phyloP scores from a whole-genome alignment of 2,113 vertebrate genomes.

The Anser brachyrhynchus region DNA sequence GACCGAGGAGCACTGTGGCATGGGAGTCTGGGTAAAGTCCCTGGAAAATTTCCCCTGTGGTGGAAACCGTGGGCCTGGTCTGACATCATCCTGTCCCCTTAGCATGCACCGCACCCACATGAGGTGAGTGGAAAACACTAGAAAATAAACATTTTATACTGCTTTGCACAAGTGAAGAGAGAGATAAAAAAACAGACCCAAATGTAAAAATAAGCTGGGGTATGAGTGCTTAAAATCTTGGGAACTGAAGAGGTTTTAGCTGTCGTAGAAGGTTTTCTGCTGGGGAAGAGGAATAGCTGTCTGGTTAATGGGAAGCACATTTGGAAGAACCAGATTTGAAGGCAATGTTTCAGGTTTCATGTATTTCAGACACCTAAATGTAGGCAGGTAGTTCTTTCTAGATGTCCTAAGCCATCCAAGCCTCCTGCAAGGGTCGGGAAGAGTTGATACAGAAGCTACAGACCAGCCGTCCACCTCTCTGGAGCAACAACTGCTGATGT shows the following conservation, averaged over 20 bases:
- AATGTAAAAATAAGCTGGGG: neutral
- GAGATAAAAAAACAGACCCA: neutral
- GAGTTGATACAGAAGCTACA: neutral
- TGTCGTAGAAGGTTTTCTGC: neutral
- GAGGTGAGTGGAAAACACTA: neutral
- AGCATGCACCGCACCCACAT: neutral
- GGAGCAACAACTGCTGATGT: neutral
- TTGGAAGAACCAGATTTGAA: neutral
- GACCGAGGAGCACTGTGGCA: neutral
- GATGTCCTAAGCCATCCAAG: neutral
- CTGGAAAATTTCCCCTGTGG: neutral
- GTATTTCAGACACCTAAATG: neutral
- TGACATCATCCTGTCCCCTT: neutral
- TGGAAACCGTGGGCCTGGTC: neutral
- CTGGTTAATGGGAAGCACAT: neutral
- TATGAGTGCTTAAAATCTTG: neutral
- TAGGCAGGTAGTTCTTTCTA: neutral
- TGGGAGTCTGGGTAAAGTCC: neutral
- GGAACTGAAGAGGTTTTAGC: neutral
- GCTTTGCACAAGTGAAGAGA: neutral
- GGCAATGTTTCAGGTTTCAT: neutral
- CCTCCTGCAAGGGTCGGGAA: neutral
- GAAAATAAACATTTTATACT: neutral
- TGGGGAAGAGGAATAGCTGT: neutral
- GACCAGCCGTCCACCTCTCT: neutral